phyloP scores from a whole-genome alignment of 2,888 invertebrate genomes.

The Helicoverpa assulta region DNA sequence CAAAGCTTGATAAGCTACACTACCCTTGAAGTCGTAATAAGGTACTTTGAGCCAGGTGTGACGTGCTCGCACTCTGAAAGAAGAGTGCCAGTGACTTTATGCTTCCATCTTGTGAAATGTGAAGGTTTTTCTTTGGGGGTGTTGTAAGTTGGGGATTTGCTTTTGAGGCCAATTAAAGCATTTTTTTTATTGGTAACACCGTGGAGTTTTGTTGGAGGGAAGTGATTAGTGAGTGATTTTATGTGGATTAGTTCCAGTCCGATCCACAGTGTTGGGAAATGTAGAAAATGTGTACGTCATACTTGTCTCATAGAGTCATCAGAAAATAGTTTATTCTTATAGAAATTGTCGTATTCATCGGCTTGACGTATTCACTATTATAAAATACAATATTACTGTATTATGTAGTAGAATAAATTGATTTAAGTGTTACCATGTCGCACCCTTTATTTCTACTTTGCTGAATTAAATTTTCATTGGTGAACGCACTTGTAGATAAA shows the following conservation, averaged over 20 bases:
- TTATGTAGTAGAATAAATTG: too few relatives aligned
- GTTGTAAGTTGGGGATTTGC: constrained; percentile 62
- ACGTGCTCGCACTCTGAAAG: constrained; percentile 74
- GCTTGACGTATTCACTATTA: too few relatives aligned
- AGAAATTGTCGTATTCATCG: too few relatives aligned
- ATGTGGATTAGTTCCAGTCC: not conserved
- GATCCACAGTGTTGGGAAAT: not conserved
- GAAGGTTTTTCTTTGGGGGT: constrained; percentile 76
- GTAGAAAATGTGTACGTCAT: not conserved
- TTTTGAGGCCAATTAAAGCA: constrained; percentile 71
- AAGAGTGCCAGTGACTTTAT: constrained; percentile 80
- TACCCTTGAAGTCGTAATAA: constrained; percentile 85
- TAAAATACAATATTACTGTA: too few relatives aligned
- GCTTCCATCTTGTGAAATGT: constrained; percentile 66
- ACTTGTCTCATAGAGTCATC: too few relatives aligned
- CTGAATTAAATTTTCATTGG: not conserved
- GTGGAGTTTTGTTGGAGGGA: constrained; percentile 41
- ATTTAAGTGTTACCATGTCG: not conserved
- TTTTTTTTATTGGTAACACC: constrained; percentile 51
- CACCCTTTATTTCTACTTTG: not conserved
- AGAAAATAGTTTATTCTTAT: too few relatives aligned
- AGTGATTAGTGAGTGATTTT: not conserved
- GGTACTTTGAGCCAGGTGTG: constrained; percentile 87
- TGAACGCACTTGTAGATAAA: not conserved
- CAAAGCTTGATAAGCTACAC: constrained; percentile 87